A percentile compares a stretch with the other conserved stretches of the same genome.
These are phyloP conservation scores for Aelia acuminata DNA, from an alignment of 2,888 invertebrate genomes.

Conservation along the genomic window DNA sequence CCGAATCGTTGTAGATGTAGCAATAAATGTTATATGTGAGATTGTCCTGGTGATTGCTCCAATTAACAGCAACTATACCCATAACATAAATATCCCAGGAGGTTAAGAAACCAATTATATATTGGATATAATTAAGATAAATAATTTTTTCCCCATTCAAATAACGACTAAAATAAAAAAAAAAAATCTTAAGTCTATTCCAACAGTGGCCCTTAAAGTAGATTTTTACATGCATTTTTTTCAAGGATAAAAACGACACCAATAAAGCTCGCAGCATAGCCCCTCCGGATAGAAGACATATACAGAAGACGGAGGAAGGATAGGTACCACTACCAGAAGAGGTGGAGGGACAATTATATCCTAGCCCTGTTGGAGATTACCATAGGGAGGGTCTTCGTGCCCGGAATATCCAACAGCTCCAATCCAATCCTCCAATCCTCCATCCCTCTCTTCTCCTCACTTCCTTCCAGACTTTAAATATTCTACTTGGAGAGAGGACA, in stretches of 20 bases:
- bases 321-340: not conserved
- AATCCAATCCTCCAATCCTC: not conserved
- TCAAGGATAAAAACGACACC: not conserved
- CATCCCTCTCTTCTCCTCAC: not conserved
- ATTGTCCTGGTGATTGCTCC: no score
- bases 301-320: no score
- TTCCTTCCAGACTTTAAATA: not conserved
- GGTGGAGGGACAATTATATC: not conserved
- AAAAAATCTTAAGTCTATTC: no score
- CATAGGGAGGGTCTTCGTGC: not conserved
- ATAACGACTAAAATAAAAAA: no score
- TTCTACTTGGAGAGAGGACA: not conserved
- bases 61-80: no score
- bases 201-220: no score
- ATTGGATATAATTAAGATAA: no score
- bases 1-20: no score
- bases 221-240: not conserved
- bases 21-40: no score
- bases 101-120: no score
- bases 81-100: no score
- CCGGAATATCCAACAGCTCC: not conserved
- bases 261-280: not conserved
- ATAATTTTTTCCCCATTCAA: no score
- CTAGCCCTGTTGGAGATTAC: not conserved
- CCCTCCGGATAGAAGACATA: not conserved